Evolutionary conservation across 2,888 invertebrate genomes (phyloP).

Genomic region (Neoitamus cyanurus): DNA sequence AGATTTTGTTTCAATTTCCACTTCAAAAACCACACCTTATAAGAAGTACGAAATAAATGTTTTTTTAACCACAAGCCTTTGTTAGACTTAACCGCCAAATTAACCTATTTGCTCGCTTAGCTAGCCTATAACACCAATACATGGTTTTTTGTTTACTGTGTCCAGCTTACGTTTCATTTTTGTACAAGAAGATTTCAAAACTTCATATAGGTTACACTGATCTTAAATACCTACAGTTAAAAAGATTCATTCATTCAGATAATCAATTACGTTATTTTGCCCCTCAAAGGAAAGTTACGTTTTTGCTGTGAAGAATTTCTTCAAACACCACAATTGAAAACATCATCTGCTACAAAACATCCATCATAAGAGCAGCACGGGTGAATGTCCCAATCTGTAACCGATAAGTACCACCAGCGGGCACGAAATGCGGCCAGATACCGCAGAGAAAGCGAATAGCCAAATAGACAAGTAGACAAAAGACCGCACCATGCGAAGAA

Average conservation of each 20-base stretch:
- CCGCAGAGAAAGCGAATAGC: neutral
- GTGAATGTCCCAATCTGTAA: neutral
- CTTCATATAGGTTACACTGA: neutral
- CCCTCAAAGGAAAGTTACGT: neutral
- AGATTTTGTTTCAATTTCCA: no score
- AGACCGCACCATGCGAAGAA: neutral
- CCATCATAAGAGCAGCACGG: neutral
- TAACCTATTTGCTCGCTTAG: no score
- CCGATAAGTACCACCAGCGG: neutral
- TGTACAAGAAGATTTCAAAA: neutral
- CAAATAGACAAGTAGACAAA: neutral
- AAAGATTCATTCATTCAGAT: no score
- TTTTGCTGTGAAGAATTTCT: neutral
- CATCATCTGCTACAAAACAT: neutral
- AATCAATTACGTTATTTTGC: neutral
- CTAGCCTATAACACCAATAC: no score
- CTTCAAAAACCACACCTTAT: no score
- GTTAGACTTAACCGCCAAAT: no score
- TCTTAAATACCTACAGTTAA: neutral
- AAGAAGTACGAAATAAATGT: no score
- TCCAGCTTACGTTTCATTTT: no score
- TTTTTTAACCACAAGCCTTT: no score
- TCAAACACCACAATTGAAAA: neutral
- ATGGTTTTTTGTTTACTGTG: no score
- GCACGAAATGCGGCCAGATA: neutral